Percentiles rank a stretch among this genome's conserved stretches.
phyloP scores from a whole-genome alignment of 1,140 invertebrate genomes.

The Plodia interpunctella region DNA sequence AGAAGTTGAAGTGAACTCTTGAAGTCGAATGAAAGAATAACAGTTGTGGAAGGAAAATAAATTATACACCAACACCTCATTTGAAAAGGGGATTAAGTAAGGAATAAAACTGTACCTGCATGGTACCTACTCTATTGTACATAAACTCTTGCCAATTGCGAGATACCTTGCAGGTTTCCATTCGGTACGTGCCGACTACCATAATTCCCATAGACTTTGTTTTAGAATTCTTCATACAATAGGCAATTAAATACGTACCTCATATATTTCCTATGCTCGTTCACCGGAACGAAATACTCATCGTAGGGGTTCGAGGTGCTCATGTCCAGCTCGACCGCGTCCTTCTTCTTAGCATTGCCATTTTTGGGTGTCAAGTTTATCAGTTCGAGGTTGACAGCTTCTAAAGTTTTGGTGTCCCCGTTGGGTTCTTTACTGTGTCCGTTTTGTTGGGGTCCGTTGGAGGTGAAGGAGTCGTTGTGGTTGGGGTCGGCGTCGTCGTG shows the following conservation, averaged over 20 bases:
- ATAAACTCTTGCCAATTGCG: too few species aligned
- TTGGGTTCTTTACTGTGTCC: conserved; percentile 58
- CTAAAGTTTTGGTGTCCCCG: conserved; percentile 69
- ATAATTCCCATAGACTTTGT: background rate
- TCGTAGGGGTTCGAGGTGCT: conserved; percentile 83
- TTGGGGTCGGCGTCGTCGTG: conserved; percentile 64
- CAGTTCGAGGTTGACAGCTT: conserved; percentile 88
- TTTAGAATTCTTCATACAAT: background rate
- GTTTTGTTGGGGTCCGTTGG: conserved; percentile 47
- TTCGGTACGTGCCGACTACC: too few species aligned
- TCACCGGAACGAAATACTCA: conserved; percentile 90
- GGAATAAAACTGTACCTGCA: too few species aligned
- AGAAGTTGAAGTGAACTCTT: too few species aligned
- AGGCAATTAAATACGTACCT: conserved; percentile 73
- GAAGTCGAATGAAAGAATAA: too few species aligned
- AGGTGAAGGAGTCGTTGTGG: conserved; percentile 64
- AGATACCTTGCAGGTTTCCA: too few species aligned
- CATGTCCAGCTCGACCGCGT: conserved; percentile 84
- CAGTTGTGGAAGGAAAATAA: too few species aligned
- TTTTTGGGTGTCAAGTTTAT: conserved; percentile 85
- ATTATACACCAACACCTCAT: too few species aligned
- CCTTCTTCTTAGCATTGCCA: conserved; percentile 77
- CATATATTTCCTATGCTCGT: conserved; percentile 89
- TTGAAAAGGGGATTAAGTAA: too few species aligned
- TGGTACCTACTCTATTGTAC: too few species aligned